Evolutionary conservation across 1,140 invertebrate genomes (phyloP), one percentile per base, ranked within the genome.

Genomic region (Parapsyche elsis): DNA sequence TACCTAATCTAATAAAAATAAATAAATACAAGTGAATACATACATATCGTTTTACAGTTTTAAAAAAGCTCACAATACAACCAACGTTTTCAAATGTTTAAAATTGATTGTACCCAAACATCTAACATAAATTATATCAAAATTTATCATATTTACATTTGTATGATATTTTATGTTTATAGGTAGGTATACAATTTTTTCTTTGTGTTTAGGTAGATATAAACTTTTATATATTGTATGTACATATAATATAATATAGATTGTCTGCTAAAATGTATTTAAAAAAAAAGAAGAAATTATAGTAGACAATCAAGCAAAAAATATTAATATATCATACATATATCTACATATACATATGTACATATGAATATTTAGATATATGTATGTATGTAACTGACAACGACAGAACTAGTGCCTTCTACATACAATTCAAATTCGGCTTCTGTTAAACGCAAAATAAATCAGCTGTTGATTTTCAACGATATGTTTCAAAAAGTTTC

Each of bases 31-130:
- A 53, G 45, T 30, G 24, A 19, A 71, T 12, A 67, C 64, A 67
- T 67, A 23, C 21, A 67, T 67, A 71, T 44, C 30, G 7, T 38
- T 4, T 38, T 38, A 38, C 1, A 38, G 30, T 38, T 38, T 38
- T 53, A 78, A 46, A 46, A 71, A 78, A 78, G 77, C 77, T 78
- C 77, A 78, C 46, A 78, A 71, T 78, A 78, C 77, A 78, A 78
- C 77, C 77, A 78, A 49, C 71, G 38, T 71, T 71, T 26, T 71
- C 46, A 26, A 78, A 71, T 78, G 26, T 23, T 67, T 26, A 26
- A 19, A 61, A 16, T 61, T 61, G 59, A 61, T 61, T 61, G 59
- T 61, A 23, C 16, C 30, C 64, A 67, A 26, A 12, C 64, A 67
- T 67, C 21, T 23, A 67, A 67, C 21, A 67, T 67, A 67, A 38